Conservation (phyloP, 2,888 invertebrate genomes). For the Itoplectis maculator region DNA sequence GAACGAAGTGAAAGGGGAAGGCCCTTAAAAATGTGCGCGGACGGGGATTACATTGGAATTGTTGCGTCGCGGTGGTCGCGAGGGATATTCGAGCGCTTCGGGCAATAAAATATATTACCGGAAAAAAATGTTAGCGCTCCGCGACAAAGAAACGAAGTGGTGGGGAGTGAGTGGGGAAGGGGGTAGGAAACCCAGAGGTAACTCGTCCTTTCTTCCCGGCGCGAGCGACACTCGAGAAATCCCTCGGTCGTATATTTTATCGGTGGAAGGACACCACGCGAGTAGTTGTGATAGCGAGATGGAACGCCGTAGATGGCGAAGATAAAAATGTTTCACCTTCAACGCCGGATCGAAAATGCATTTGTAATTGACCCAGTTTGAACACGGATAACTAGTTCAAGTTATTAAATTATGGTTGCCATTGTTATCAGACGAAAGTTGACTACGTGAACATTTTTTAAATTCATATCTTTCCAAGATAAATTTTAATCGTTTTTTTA, state of each 20-base stretch:
- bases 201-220: conserved; percentile 15
- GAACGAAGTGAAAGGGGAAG: not conserved
- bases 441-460: not conserved
- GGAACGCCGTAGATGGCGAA: not conserved
- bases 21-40: conserved; percentile 77
- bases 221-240: conserved; percentile 72
- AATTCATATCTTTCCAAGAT: no score
- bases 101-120: conserved; percentile 82
- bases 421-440: not conserved
- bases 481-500: no score
- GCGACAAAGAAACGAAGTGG: conserved; percentile 80
- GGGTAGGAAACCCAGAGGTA: conserved; percentile 11
- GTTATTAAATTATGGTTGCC: no score
- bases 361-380: not conserved
- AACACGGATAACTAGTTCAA: not conserved
- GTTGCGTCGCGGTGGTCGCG: conserved; percentile 69
- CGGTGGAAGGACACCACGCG: not conserved
- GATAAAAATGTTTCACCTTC: not conserved
- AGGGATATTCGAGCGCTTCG: conserved; percentile 64
- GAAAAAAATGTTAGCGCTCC: conserved; percentile 81
- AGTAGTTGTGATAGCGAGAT: not conserved
- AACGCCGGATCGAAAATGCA: not conserved
- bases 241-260: conserved; percentile 66
- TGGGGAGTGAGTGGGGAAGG: no score
- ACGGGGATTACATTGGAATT: conserved; percentile 69